phyloP scores from a whole-genome alignment of 2,888 invertebrate species.

The Macaria liturata region DNA sequence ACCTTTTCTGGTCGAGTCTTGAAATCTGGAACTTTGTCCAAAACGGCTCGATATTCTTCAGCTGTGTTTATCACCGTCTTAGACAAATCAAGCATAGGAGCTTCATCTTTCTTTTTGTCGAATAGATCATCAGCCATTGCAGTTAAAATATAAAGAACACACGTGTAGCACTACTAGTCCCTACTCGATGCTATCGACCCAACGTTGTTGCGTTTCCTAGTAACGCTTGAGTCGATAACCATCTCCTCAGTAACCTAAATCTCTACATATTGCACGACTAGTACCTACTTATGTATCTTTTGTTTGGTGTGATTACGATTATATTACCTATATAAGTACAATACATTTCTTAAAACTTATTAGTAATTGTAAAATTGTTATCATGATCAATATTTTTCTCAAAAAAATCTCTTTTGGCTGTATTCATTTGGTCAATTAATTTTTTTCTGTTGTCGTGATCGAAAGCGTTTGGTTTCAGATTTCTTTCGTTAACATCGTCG shows the following conservation, averaged over 20 bases:
- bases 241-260: conserved; percentile 58
- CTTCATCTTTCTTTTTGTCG: conserved; percentile 92
- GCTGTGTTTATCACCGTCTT: conserved; percentile 89
- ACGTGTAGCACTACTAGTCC: conserved; percentile 47
- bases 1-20: conserved; percentile 95
- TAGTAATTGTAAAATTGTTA: conserved; percentile 46
- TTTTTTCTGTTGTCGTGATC: conserved; percentile 69
- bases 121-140: conserved; percentile 89
- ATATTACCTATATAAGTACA: too few relatives aligned
- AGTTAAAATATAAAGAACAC: conserved; percentile 70
- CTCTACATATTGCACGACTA: conserved; percentile 60
- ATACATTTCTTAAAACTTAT: conserved; percentile 45
- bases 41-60: conserved; percentile 91
- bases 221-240: conserved; percentile 65
- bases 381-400: conserved; percentile 61
- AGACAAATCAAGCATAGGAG: conserved; percentile 92
- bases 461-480: conserved; percentile 56
- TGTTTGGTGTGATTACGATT: conserved; percentile 22
- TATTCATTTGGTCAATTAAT: conserved; percentile 65
- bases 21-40: conserved; percentile 95
- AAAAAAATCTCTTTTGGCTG: conserved; percentile 61
- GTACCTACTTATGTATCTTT: conserved; percentile 41
- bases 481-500: conserved; percentile 65
- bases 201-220: conserved; percentile 54
- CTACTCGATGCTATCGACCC: conserved; percentile 55